Conservation (phyloP, 2,888 invertebrate species). For the Drosophila sordidula region DNA sequence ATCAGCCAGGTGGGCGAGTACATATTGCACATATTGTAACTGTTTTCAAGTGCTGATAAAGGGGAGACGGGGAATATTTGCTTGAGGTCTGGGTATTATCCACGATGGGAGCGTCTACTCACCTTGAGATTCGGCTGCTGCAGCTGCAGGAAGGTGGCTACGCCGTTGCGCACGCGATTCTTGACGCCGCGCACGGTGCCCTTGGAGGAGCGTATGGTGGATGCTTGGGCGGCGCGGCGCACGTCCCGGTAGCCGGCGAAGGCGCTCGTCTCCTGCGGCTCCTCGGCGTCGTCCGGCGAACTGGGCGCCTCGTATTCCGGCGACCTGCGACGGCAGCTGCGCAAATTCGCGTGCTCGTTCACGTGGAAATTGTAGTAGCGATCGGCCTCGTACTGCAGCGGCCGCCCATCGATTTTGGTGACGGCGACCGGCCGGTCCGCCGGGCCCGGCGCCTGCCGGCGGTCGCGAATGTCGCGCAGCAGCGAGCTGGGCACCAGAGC, state of each 20-base stretch:
- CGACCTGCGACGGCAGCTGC: conserved; percentile 38
- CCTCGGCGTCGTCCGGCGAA: conserved; percentile 1
- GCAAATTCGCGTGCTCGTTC: conserved; percentile 87
- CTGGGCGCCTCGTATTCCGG: conserved; percentile 21
- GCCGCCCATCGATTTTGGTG: conserved; percentile 79
- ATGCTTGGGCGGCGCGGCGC: conserved; percentile 85
- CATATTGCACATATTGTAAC: too few species aligned
- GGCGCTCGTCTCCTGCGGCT: conserved; percentile 86
- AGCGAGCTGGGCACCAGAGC: conserved; percentile 87
- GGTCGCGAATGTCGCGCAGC: conserved; percentile 89
- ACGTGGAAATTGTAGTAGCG: conserved; percentile 93
- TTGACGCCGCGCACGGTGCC: conserved; percentile 97
- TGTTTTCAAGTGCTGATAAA: too few species aligned
- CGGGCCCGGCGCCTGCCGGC: too few species aligned
- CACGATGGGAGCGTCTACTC: conserved; percentile 84
- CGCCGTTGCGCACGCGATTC: conserved; percentile 96
- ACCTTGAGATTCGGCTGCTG: conserved; percentile 92
- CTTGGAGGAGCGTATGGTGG: conserved; percentile 95
- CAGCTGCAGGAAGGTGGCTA: conserved; percentile 96
- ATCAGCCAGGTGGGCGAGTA: too few species aligned
- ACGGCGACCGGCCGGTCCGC: too few species aligned
- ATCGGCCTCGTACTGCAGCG: conserved; percentile 89
- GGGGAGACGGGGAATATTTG: too few species aligned
- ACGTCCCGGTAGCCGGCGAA: conserved; percentile 93
- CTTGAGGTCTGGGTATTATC: too few species aligned